Evolutionary conservation across 2,888 invertebrate species (phyloP), one percentile per base, ranked within the genome.

Genomic region (Hemaris fuciformis): DNA sequence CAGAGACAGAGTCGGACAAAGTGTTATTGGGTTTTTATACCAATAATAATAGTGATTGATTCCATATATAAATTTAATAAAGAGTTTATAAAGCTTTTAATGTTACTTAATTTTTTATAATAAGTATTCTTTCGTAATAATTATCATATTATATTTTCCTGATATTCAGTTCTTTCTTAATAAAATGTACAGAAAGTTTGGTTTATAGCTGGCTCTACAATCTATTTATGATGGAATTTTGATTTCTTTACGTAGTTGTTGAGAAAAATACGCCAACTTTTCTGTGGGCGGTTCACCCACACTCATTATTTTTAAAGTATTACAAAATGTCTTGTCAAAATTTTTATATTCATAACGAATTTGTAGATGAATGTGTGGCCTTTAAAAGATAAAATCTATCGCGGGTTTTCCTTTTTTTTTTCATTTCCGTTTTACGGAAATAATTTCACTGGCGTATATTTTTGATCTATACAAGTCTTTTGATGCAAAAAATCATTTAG

Each of bases 401-500:
- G 20, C 15, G 27, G n/a, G 15, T 48, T 8, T 48, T 46, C n/a
- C 23, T 31, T 38, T n/a, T n/a, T 4, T 38, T 38, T 31, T 48
- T 8, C 8, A 15, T 27, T 48, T 48, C 8, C 25, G 25, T 27
- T 25, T 48, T 25, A 48, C 27, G 5, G 22, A 1, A 1, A 25
- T 48, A 2, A 25, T 27, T n/a, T 13, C 20, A 25, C 23, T 43
- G 18, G 18, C 20, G 20, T 43, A 43, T 22, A 8, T 48, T 48
- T 48, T 48, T 48, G 15, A 48, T 48, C 48, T 48, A 27, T 48
- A 48, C 48, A n/a, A n/a, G n/a, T n/a, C n/a, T n/a, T n/a, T n/a
- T n/a, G n/a, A n/a, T n/a, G n/a, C n/a, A n/a, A n/a, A n/a, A n/a
- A 0, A 2, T 3, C 10, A 42, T 18, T 18, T 4, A 1, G 42